Conservation (phyloP, 2,797 vertebrate genomes). For the Chiloscyllium punctatum region DNA sequence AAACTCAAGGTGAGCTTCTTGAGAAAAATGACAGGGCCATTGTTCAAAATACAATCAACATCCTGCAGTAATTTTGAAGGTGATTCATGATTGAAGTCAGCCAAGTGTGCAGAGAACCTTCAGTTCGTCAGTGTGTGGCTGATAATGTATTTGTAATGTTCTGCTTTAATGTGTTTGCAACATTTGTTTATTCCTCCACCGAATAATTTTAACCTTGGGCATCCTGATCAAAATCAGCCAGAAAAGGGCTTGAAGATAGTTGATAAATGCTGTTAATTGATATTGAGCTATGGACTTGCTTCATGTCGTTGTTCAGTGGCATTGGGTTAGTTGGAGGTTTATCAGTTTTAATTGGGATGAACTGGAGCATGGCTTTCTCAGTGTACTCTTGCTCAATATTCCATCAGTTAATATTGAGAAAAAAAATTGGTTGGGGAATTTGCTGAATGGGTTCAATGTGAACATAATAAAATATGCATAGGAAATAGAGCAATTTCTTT, state of each 20-base stretch:
- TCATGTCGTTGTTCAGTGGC: not conserved
- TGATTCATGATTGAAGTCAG: not conserved
- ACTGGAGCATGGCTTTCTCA: not conserved
- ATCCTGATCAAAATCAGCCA: not conserved
- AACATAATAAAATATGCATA: not conserved
- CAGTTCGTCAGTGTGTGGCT: not conserved
- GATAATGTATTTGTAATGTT: not conserved
- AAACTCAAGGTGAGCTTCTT: not conserved
- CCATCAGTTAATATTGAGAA: not conserved
- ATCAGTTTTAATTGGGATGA: not conserved
- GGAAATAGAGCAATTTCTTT: not conserved
- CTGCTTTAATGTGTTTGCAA: not conserved
- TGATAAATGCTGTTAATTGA: not conserved
- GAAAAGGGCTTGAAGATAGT: not conserved
- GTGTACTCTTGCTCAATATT: not conserved
- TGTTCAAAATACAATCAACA: not conserved
- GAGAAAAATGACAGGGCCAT: not conserved
- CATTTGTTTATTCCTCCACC: not conserved
- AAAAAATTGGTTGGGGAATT: not conserved
- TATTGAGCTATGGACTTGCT: not conserved
- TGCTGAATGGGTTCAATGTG: not conserved
- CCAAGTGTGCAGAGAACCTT: not conserved
- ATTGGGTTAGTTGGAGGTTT: not conserved
- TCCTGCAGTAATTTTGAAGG: not conserved
- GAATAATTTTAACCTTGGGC: not conserved